These are phyloP conservation scores for Cyanistes caeruleus DNA, from an alignment of 2,113 vertebrate species.

Conservation along the genomic window DNA sequence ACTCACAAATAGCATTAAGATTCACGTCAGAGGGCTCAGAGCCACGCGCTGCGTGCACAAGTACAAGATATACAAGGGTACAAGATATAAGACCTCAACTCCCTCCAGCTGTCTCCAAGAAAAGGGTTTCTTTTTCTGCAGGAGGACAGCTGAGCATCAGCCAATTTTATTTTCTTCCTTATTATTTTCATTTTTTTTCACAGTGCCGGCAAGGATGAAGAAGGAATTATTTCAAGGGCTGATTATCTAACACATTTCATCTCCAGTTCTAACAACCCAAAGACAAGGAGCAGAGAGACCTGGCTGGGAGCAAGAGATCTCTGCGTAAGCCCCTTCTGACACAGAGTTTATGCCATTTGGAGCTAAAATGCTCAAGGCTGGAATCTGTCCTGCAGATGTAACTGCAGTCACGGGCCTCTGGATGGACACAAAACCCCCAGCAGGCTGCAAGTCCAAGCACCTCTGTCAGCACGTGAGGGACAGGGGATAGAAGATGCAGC, in stretches of 20 bases:
- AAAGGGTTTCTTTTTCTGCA: neutral
- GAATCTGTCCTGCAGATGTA: conserved; percentile 23
- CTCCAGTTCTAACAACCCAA: neutral
- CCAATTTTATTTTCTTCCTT: neutral
- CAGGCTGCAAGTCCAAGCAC: neutral
- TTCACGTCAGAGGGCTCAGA: neutral
- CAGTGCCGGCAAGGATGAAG: neutral
- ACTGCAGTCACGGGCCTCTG: neutral
- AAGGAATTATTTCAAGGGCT: neutral
- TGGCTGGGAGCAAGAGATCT: neutral
- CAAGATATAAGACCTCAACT: neutral
- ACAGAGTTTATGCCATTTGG: neutral
- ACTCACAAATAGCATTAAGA: neutral
- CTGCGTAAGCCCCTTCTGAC: neutral
- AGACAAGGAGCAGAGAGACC: neutral
- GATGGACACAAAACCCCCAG: neutral
- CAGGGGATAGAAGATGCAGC: neutral
- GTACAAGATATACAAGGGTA: neutral
- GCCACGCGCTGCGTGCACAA: neutral
- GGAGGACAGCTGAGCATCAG: neutral
- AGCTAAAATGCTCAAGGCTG: neutral
- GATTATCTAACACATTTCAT: neutral
- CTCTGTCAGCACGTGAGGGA: neutral
- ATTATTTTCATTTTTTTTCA: neutral
- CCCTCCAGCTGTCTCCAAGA: neutral